These are phyloP conservation scores for Aulostomus chinensis DNA, from an alignment of 2,797 vertebrate species.

Conservation along the genomic window DNA sequence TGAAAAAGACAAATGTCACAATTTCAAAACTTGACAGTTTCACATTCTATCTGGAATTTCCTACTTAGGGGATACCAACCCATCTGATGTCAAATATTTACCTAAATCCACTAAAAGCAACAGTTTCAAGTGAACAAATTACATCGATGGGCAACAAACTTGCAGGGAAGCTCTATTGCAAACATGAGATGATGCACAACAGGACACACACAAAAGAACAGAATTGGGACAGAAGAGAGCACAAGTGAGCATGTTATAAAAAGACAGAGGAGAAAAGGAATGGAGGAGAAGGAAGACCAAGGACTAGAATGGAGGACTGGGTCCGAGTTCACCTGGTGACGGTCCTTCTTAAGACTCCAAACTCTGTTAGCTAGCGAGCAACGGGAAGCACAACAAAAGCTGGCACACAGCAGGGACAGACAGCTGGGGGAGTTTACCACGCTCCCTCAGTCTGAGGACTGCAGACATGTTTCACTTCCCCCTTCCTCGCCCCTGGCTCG, in stretches of 20 bases:
- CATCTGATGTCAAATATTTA: conserved; percentile 7
- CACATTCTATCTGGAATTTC: background rate
- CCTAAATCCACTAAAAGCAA: conserved; percentile 4
- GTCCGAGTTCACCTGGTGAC: conserved; percentile 49
- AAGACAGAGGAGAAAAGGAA: conserved; percentile 11
- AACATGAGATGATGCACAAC: conserved; percentile 29
- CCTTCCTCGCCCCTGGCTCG: background rate
- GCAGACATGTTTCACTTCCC: conserved; percentile 28
- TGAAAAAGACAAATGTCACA: background rate
- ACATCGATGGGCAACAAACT: conserved; percentile 29
- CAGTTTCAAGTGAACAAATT: conserved; percentile 11
- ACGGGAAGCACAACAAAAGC: conserved; percentile 73
- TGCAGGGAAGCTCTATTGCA: conserved; percentile 41
- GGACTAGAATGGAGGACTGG: conserved; percentile 26
- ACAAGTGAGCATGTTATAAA: conserved; percentile 10
- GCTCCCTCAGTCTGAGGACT: conserved; percentile 63
- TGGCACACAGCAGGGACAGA: conserved; percentile 79
- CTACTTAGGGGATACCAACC: background rate
- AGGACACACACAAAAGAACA: conserved; percentile 16
- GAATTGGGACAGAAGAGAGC: conserved; percentile 19
- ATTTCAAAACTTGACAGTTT: background rate
- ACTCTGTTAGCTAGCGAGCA: conserved; percentile 64
- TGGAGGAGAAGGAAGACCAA: conserved; percentile 30
- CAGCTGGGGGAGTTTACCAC: conserved; percentile 71
- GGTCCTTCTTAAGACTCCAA: conserved; percentile 47